phyloP scores from a whole-genome alignment of 1,140 invertebrate genomes.

The Hermetia illucens region DNA sequence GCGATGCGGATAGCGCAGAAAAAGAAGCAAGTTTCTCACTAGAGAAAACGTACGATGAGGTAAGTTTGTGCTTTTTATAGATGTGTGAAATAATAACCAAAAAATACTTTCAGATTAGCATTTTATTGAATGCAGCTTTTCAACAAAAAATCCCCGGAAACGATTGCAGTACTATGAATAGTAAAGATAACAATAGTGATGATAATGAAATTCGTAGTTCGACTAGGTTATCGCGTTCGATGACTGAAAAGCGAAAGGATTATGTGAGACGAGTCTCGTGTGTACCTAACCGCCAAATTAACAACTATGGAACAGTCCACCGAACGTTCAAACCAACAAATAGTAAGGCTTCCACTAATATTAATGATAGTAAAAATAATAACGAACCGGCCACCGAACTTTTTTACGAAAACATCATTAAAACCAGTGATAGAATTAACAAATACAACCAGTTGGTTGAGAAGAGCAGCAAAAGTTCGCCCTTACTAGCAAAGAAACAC shows the following conservation, averaged over 20 bases:
- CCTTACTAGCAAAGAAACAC: too few relatives aligned
- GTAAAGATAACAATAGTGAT: too few relatives aligned
- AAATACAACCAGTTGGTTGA: background rate
- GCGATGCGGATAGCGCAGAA: background rate
- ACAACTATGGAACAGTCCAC: slow-evolving; percentile 4
- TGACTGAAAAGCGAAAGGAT: slow-evolving; percentile 43
- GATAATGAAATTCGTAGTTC: too few relatives aligned
- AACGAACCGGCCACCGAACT: too few relatives aligned
- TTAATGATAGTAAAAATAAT: background rate
- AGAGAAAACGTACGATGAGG: slow-evolving; percentile 5
- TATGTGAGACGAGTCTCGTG: slow-evolving; percentile 41
- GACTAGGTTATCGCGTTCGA: slow-evolving; percentile 31
- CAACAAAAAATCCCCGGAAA: slow-evolving; percentile 2
- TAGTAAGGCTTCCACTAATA: background rate
- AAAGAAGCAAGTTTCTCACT: background rate
- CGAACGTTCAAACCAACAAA: slow-evolving; percentile 3
- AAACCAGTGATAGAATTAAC: background rate
- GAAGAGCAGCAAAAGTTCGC: too few relatives aligned
- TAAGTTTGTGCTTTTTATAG: background rate
- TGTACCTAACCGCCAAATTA: background rate
- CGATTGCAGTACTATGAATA: too few relatives aligned
- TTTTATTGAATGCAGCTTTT: slow-evolving; percentile 6
- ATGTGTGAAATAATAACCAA: background rate
- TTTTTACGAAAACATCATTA: too few relatives aligned
- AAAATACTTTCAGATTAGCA: slow-evolving; percentile 6